phyloP scores from a whole-genome alignment of 1,140 invertebrate species.

The Pygmarrhopalites habei region DNA sequence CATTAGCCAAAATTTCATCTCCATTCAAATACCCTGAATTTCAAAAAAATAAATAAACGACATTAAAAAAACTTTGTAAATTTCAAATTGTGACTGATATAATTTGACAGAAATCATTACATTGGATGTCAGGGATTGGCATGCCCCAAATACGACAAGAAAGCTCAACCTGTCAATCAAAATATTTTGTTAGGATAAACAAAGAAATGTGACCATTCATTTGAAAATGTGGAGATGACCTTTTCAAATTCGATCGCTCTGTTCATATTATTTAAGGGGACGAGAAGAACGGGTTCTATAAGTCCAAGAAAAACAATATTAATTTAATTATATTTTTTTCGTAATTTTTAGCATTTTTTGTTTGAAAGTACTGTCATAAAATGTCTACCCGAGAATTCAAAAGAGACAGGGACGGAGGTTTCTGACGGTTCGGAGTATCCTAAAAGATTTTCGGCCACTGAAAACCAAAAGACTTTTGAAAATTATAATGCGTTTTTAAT shows the following conservation, averaged over 20 bases:
- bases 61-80: too few relatives aligned
- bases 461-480: too few relatives aligned
- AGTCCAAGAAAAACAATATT: too few relatives aligned
- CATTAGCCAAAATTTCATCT: conserved; percentile 44
- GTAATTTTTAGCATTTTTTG: too few relatives aligned
- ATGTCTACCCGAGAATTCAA: conserved; percentile 24
- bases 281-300: conserved; percentile 13
- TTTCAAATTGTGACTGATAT: too few relatives aligned
- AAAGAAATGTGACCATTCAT: background rate
- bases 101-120: too few relatives aligned
- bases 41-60: too few relatives aligned
- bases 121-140: conserved; percentile 71
- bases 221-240: conserved; percentile 23
- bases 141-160: conserved; percentile 51
- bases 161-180: conserved; percentile 33
- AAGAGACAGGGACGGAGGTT: conserved; percentile 19
- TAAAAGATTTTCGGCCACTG: conserved; percentile 75
- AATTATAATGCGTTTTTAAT: too few relatives aligned
- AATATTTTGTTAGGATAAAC: too few relatives aligned
- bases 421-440: conserved; percentile 29
- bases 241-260: conserved; percentile 67
- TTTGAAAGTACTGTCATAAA: too few relatives aligned
- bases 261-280: conserved; percentile 57
- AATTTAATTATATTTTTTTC: too few relatives aligned
- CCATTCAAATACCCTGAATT: conserved; percentile 86